These are phyloP conservation scores for Achatina immaculata DNA, from an alignment of 1,140 invertebrate species.

Conservation along the genomic window DNA sequence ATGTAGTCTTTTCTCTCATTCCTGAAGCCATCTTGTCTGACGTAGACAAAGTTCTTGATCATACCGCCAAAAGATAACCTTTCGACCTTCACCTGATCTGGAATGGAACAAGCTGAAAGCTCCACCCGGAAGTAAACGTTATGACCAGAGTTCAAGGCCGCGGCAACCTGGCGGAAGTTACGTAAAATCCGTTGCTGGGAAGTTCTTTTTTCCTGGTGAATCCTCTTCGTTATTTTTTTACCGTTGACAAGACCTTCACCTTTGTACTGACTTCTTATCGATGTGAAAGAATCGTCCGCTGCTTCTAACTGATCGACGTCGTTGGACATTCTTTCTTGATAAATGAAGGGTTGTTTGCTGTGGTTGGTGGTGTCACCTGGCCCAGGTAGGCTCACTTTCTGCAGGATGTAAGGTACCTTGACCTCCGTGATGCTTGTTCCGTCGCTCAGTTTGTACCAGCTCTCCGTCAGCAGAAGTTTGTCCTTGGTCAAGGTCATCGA, in stretches of 20 bases:
- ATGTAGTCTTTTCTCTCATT: slow-evolving; percentile 15
- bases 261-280: not conserved
- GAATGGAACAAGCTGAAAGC: slow-evolving; percentile 15
- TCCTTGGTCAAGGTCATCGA: slow-evolving; percentile 19
- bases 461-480: slow-evolving; percentile 19
- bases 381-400: not conserved
- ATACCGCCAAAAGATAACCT: not conserved
- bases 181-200: not conserved
- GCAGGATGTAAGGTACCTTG: slow-evolving; percentile 24
- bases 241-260: not conserved
- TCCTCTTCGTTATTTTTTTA: not conserved
- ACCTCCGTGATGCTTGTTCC: slow-evolving; percentile 3
- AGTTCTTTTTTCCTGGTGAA: not conserved
- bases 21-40: not conserved
- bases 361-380: not conserved
- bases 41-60: slow-evolving; percentile 17
- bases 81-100: slow-evolving; percentile 1
- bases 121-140: slow-evolving; percentile 11
- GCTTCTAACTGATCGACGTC: not conserved
- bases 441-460: slow-evolving; percentile 28
- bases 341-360: too few species aligned
- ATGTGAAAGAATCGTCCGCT: too few species aligned
- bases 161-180: not conserved
- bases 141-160: not conserved
- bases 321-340: not conserved